Evolutionary conservation across 2,888 invertebrate species (phyloP).

Genomic region (Zaprionus lineosus): DNA sequence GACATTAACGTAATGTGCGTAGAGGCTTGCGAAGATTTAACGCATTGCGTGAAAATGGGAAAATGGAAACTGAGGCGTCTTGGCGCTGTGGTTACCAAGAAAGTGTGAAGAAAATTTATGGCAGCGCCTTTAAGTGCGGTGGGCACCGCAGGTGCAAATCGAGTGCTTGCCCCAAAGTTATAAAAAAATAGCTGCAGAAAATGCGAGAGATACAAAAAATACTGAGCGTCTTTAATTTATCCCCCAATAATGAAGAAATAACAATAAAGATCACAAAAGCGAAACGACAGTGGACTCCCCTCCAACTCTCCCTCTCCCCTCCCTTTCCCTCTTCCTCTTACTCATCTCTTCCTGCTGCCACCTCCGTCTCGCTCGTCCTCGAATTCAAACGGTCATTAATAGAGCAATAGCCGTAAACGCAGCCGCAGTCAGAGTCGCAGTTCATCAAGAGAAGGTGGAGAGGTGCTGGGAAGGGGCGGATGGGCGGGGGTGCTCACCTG

Average conservation of each 20-base stretch:
- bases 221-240: constrained; percentile 15
- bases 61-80: constrained; percentile 47
- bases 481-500: constrained; percentile 30
- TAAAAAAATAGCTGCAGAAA: constrained; percentile 3
- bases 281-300: constrained; percentile 35
- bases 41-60: constrained; percentile 53
- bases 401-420: constrained; percentile 36
- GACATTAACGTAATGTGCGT: constrained; percentile 61
- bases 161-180: no score
- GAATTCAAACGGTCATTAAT: constrained; percentile 45
- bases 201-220: constrained; percentile 18
- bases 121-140: constrained; percentile 58
- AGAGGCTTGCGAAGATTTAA: constrained; percentile 23
- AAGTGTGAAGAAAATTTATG: constrained; percentile 71
- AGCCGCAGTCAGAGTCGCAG: constrained; percentile 4
- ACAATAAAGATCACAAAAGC: constrained; percentile 61
- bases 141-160: constrained; percentile 9
- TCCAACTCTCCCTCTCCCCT: neutral
- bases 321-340: neutral
- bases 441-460: constrained; percentile 13
- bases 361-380: no score
- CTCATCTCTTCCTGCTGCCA: neutral
- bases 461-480: neutral
- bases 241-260: constrained; percentile 52
- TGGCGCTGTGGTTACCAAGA: constrained; percentile 63